Evolutionary conservation across 2,113 vertebrate genomes (phyloP).

Genomic region (Podarcis cretensis): DNA sequence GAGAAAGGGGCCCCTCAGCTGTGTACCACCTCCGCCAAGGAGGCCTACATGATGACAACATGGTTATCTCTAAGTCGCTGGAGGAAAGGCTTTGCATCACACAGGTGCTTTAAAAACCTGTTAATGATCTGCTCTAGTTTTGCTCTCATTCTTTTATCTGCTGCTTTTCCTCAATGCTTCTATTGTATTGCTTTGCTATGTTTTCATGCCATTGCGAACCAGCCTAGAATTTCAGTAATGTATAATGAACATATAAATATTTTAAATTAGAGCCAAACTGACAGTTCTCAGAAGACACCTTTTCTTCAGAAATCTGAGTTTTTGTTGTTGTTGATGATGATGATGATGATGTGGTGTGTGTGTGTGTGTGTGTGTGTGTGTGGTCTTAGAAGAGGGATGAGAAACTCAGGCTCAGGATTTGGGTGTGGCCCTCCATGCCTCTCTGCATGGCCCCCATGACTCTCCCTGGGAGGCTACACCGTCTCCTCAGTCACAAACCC

Average conservation of each 20-base stretch:
- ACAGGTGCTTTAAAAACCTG: background rate
- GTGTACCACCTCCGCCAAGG: background rate
- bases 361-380: too few species aligned
- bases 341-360: too few species aligned
- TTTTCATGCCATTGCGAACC: background rate
- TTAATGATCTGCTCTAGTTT: background rate
- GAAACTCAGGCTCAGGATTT: too few species aligned
- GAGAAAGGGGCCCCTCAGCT: background rate
- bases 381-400: too few species aligned
- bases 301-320: too few species aligned
- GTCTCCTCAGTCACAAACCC: too few species aligned
- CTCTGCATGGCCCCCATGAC: too few species aligned
- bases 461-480: too few species aligned
- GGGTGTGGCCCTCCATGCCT: too few species aligned
- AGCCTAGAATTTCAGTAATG: background rate
- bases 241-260: background rate
- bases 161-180: background rate
- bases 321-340: too few species aligned
- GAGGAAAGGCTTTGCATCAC: background rate
- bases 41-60: background rate
- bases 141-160: background rate
- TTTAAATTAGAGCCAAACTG: too few species aligned
- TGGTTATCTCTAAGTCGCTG: background rate
- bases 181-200: background rate
- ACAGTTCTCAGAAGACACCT: too few species aligned